Percentiles rank a stretch among this genome's conserved stretches.
Evolutionary conservation across 2,888 invertebrate species (phyloP).

Genomic region (Diplazon laetatorius): DNA sequence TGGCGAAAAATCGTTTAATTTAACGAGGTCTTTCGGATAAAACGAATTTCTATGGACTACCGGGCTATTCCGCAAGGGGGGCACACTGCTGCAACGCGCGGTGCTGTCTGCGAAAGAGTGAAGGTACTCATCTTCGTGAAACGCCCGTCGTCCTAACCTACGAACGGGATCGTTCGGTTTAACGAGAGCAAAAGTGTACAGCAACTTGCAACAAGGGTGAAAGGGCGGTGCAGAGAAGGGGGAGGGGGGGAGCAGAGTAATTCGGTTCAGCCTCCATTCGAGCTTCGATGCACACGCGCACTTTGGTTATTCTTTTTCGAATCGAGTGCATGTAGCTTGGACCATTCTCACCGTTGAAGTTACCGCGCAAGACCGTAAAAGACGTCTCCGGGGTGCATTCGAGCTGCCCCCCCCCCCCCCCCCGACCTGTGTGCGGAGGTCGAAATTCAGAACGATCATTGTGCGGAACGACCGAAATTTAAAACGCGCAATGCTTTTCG

Average conservation of each 20-base stretch:
- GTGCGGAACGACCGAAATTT: no score
- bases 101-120: slow-evolving; percentile 4
- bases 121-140: slow-evolving; percentile 46
- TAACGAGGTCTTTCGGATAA: slow-evolving; percentile 59
- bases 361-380: slow-evolving; percentile 14
- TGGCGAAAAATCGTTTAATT: slow-evolving; percentile 63
- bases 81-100: neutral
- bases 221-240: no score
- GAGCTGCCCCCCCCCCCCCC: no score
- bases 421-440: no score
- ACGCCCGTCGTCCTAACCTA: slow-evolving; percentile 45
- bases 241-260: no score
- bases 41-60: slow-evolving; percentile 60
- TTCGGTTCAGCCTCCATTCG: slow-evolving; percentile 22
- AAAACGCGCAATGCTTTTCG: no score
- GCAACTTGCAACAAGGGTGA: no score
- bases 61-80: neutral
- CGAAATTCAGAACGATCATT: no score
- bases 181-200: slow-evolving; percentile 54
- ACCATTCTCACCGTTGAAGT: slow-evolving; percentile 26
- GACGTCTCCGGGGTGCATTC: slow-evolving; percentile 51
- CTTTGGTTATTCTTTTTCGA: slow-evolving; percentile 12
- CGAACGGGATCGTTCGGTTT: slow-evolving; percentile 59
- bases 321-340: no score
- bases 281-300: slow-evolving; percentile 35